Evolutionary conservation across 2,113 vertebrate genomes (phyloP).

Genomic region (Rhea americana): DNA sequence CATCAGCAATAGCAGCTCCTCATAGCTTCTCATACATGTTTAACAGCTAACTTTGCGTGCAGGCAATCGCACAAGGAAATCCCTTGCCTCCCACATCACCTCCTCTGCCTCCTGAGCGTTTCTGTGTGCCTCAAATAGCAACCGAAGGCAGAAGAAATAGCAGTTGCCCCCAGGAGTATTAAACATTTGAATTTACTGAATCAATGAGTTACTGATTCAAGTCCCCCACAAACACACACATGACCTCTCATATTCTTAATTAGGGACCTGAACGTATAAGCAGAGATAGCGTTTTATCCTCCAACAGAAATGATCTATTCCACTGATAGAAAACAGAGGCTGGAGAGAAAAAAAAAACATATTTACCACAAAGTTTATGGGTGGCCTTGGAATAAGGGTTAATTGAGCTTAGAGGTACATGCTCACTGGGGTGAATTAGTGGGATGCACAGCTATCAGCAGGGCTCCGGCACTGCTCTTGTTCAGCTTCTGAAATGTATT

Average conservation of each 20-base stretch:
- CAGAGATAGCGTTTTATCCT: conserved; percentile 38
- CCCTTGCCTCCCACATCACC: neutral
- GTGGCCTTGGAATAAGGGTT: conserved; percentile 78
- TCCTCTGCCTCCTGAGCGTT: conserved; percentile 2
- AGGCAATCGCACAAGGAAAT: conserved; percentile 29
- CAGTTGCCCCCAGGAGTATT: neutral
- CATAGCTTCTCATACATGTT: conserved; percentile 32
- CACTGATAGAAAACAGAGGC: conserved; percentile 68
- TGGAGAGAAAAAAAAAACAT: conserved; percentile 9
- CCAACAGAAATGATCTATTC: conserved; percentile 72
- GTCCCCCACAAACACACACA: neutral
- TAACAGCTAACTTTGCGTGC: conserved; percentile 56
- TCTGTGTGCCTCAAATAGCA: conserved; percentile 19
- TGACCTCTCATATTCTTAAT: conserved; percentile 51
- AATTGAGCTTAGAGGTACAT: conserved; percentile 79
- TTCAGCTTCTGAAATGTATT: conserved; percentile 69
- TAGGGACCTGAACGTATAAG: conserved; percentile 66
- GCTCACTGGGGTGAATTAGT: conserved; percentile 79
- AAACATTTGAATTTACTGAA: conserved; percentile 46
- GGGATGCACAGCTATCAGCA: conserved; percentile 67
- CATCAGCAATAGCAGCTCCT: neutral
- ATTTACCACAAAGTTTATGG: conserved; percentile 79
- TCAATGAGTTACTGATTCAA: neutral
- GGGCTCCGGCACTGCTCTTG: conserved; percentile 71
- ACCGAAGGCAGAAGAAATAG: conserved; percentile 42